Evolutionary conservation across 2,113 vertebrate genomes (phyloP), one percentile per base, ranked within the genome.

Genomic region (Oncorhynchus nerka): DNA sequence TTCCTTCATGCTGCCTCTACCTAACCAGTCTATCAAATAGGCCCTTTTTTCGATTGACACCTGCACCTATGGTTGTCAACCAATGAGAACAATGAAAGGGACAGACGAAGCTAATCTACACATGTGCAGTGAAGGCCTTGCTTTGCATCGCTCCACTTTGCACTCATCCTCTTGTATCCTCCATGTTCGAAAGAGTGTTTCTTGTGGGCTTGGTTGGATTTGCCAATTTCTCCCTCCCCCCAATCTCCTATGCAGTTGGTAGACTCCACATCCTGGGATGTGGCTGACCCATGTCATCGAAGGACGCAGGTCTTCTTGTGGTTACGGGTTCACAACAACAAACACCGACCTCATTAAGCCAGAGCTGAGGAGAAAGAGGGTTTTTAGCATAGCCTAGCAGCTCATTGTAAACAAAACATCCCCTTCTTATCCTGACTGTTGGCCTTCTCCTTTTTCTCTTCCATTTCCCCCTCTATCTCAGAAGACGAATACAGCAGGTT

Each of bases 341-440:
- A 64, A 64, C 61, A 87, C 82, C 70, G 81, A 84, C 77, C 82
- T 84, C 84, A 73, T 77, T 68, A 81, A 72, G 78, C 79, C 80
- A 73, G 79, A 85, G 83, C 73, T 24, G 13, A 74, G 73, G 75
- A 82, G 71, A 76, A 77, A 77, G 66, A 68, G 71, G 76, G 78
- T 34, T 77, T 68, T n/a, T n/a, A 26, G 61, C 7, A 22, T 8
- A 26, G n/a, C 8, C 16, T 34, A 73, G 75, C 76, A 69, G 24
- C 61, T 57, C 62, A 76, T 78, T 82, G 87, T 89, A 87, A 90
- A 92, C 78, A 19, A 88, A 85, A 86, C 79, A 83, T 86, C 83
- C 83, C 85, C 86, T 87, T 86, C 74, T 81, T 45, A 12, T 77
- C 72, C 76, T 75, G 71, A 78, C 55, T 78, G 75, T n/a, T 1